Conservation (phyloP, 1,140 invertebrate species). For the Odontomachus brunneus region DNA sequence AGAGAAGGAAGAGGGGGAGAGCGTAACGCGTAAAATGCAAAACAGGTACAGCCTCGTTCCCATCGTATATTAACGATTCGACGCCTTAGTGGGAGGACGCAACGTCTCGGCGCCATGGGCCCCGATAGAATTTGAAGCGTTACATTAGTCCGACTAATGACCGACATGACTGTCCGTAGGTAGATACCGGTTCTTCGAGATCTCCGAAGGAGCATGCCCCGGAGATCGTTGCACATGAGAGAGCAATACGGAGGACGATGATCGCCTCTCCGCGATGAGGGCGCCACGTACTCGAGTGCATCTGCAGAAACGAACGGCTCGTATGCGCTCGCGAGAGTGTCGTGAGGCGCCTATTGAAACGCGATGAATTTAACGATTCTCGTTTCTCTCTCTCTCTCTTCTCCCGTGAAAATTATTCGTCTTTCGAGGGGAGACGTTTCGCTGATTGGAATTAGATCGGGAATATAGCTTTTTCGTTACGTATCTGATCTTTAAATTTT, state of each 20-base stretch:
- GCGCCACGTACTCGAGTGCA: constrained; percentile 67
- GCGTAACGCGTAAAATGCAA: constrained; percentile 45
- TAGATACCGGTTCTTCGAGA: constrained; percentile 79
- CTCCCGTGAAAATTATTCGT: neutral
- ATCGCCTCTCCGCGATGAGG: constrained; percentile 58
- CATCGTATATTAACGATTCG: constrained; percentile 65
- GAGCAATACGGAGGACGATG: constrained; percentile 56
- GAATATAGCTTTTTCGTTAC: no score
- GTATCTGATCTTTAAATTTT: no score
- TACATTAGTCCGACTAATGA: constrained; percentile 81
- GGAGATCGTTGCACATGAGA: constrained; percentile 59
- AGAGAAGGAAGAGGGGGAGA: neutral
- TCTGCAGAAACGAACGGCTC: constrained; percentile 15
- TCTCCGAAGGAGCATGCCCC: constrained; percentile 55
- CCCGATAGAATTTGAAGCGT: constrained; percentile 78
- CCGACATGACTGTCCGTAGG: constrained; percentile 80
- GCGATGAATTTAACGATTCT: neutral
- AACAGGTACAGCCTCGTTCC: constrained; percentile 55
- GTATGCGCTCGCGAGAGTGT: neutral
- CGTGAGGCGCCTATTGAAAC: neutral
- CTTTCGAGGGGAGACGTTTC: neutral
- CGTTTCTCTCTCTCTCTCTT: neutral
- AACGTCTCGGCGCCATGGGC: constrained; percentile 51
- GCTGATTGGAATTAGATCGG: neutral
- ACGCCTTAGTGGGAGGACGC: constrained; percentile 67